Evolutionary conservation across 2,888 invertebrate genomes (phyloP), one percentile per base, ranked within the genome.

Genomic region (Sisyra terminalis): DNA sequence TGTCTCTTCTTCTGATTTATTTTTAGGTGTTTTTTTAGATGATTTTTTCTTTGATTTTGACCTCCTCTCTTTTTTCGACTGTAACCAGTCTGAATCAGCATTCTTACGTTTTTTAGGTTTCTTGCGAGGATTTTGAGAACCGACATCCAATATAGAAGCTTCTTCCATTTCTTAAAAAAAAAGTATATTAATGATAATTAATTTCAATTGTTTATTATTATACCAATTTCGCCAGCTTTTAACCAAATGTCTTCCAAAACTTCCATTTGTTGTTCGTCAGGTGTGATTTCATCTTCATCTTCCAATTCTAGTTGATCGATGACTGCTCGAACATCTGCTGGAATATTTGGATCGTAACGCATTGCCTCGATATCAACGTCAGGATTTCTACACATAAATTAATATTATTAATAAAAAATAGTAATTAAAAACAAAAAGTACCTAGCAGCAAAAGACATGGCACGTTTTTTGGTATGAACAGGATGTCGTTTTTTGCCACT

Each of bases 211-310:
- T 11, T 10, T 5, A 10, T 39, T 41, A 38, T 48, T 54, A 56
- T 55, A 71, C 71, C 81, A 63, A 82, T 79, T 63, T 83, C 82
- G 38, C 80, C 82, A 29, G 83, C 83, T 63, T 83, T 84, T 9
- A 81, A 55, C 80, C 82, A 84, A 50, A 83, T 81, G 52, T 83
- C 82, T 60, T 82, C 82, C 3, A 83, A 61, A 4, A 72, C 81
- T 57, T 80, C 81, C 29, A 82, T 55, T 48, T 80, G 78, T 36
- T 75, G 73, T 51, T 82, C 83, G 54, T 81, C 81, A 0, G 78
- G 77, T 45, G 62, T 58, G 43, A 62, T 55, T 44, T 66, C 65
- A 48, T 70, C 69, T 52, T 70, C 69, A 29, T 67, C 53, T 46
- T 70, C 67, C 18, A 68, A 48, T 47, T 63, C 63, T 13, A 64